Evolutionary conservation across 2,113 vertebrate species (phyloP).

Genomic region (Pteropus alecto): DNA sequence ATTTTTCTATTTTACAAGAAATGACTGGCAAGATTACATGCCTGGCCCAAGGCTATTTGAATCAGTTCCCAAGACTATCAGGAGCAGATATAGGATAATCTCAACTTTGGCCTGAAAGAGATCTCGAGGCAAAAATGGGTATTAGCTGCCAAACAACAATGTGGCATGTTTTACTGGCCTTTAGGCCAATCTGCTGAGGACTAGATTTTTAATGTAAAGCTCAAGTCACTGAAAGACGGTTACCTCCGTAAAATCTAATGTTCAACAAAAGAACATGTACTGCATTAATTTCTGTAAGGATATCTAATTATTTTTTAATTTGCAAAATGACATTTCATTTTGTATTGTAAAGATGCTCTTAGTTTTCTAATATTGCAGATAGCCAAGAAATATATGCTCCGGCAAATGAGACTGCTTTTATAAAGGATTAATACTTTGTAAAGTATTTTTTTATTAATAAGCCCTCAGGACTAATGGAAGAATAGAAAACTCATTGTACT

Average conservation of each 20-base stretch:
- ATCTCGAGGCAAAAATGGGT: not conserved
- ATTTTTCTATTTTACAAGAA: not conserved
- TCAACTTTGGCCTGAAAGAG: not conserved
- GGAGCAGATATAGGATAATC: not conserved
- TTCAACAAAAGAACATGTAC: not conserved
- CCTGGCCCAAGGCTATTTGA: not conserved
- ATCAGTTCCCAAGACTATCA: not conserved
- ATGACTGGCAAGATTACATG: not conserved
- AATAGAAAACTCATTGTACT: not conserved
- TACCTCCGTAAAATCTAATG: not conserved
- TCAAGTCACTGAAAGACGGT: not conserved
- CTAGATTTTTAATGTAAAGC: not conserved
- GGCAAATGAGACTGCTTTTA: not conserved
- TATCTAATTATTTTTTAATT: not conserved
- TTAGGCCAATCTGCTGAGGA: not conserved
- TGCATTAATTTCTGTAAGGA: not conserved
- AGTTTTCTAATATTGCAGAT: not conserved
- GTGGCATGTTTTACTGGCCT: not conserved
- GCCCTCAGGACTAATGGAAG: not conserved
- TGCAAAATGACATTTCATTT: not conserved
- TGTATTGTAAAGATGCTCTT: not conserved
- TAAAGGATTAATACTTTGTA: conserved; percentile 4
- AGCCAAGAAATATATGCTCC: not conserved
- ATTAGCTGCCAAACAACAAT: not conserved
- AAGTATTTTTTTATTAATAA: not conserved